Percentiles rank a stretch among this genome's conserved stretches.
These are phyloP conservation scores for Tringa solitaria DNA, from an alignment of 2,113 vertebrate genomes.

Conservation along the genomic window DNA sequence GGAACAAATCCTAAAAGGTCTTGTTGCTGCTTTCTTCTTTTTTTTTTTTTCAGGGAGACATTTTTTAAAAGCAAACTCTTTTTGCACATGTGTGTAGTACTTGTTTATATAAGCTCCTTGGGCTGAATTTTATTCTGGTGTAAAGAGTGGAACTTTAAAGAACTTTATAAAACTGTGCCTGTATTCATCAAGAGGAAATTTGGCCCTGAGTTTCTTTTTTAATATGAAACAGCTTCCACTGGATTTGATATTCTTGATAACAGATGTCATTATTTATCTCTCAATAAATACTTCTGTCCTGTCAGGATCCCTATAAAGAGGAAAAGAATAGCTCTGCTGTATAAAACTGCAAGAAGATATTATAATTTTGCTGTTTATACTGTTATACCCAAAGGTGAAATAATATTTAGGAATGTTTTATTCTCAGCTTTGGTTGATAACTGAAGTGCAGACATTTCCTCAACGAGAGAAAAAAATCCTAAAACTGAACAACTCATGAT, in stretches of 20 bases:
- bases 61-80: neutral
- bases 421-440: neutral
- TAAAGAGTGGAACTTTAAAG: slow-evolving; percentile 4
- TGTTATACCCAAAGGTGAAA: neutral
- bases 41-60: neutral
- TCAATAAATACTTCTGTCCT: slow-evolving; percentile 2
- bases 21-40: neutral
- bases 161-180: slow-evolving; percentile 17
- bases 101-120: neutral
- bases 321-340: neutral
- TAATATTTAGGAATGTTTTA: neutral
- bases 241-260: slow-evolving; percentile 21
- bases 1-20: neutral
- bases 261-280: slow-evolving; percentile 51
- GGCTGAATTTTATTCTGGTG: neutral
- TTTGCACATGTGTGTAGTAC: neutral
- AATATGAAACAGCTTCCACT: slow-evolving; percentile 49
- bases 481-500: neutral
- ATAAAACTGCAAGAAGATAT: neutral
- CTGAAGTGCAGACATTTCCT: neutral
- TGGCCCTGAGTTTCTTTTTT: slow-evolving; percentile 23
- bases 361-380: neutral
- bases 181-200: neutral
- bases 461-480: neutral
- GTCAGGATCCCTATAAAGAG: neutral